A percentile compares a stretch with the other conserved stretches of the same genome.
Conservation (phyloP, 2,797 vertebrate genomes). For the Limnodromus scolopaceus region DNA sequence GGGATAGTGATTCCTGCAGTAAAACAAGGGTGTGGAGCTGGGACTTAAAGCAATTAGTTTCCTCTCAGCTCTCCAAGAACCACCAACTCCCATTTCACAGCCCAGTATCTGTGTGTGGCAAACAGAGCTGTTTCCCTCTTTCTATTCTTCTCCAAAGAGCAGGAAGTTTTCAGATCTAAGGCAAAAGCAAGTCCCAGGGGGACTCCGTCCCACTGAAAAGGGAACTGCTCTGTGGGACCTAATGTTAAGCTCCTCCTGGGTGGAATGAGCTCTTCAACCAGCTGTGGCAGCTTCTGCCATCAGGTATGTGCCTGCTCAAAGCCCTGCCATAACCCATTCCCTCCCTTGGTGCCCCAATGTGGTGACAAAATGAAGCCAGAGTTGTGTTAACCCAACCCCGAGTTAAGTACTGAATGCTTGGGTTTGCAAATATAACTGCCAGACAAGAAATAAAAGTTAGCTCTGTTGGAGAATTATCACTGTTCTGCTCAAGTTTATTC, state of each 20-base stretch:
- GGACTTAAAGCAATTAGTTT: neutral
- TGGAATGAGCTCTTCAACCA: neutral
- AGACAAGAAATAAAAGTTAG: neutral
- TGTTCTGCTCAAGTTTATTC: neutral
- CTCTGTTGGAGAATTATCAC: neutral
- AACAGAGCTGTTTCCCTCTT: neutral
- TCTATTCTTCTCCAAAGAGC: neutral
- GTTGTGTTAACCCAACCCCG: neutral
- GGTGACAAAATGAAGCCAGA: neutral
- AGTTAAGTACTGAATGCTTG: neutral
- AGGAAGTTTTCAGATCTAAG: neutral
- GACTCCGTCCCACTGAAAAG: neutral
- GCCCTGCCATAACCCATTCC: neutral
- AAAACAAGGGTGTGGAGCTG: neutral
- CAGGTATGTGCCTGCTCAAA: neutral
- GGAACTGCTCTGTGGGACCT: neutral
- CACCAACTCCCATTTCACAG: neutral
- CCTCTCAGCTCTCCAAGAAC: neutral
- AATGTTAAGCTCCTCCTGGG: neutral
- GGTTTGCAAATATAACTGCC: neutral
- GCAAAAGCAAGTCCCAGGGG: neutral
- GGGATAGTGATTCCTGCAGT: neutral
- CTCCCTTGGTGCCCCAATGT: neutral
- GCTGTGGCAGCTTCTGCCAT: neutral
- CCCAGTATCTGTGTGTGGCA: neutral